Evolutionary conservation across 2,888 invertebrate species (phyloP), one percentile per base, ranked within the genome.

Genomic region (Eumerus sabulonum): DNA sequence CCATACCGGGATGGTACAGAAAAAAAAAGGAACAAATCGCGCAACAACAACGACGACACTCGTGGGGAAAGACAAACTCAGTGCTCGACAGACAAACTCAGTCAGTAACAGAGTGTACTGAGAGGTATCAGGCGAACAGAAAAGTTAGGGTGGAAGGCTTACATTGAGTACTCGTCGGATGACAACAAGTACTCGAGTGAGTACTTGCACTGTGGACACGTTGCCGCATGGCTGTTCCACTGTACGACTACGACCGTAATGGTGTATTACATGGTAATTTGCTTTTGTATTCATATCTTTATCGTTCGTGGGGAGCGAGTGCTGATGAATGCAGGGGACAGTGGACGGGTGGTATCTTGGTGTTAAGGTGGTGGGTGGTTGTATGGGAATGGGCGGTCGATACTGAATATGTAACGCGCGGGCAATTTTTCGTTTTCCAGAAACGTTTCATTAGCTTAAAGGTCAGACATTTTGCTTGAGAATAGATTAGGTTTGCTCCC

Each of bases 41-140:
- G n/a, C n/a, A 27, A 27, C 27, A 27, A 27, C 27, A 7, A 27
- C 50, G 36, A 36, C 60, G 48, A 62, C 68, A 51, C 64, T 63
- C 60, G 63, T 67, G 57, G 67, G 63, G 76, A 81, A 74, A n/a
- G n/a, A n/a, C n/a, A n/a, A n/a, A 82, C 82, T 76, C 74, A 4
- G 27, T 27, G 62, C 77, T 82, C 70, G 83, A 76, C 83, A 83
- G n/a, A n/a, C n/a, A n/a, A n/a, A n/a, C n/a, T n/a, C n/a, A n/a
- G 82, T 86, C 87, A 87, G 88, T 88, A 87, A 87, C 88, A 88
- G 86, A 86, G 85, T 87, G 88, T 88, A 88, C 88, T 88, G 88
- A 88, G 87, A 84, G 85, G 82, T 84, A 88, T 85, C 88, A 88
- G 88, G 88, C 86, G 84, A 83, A 16, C 89, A 88, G 89, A 76